phyloP scores from a whole-genome alignment of 2,113 vertebrate species.

The Hyaena hyaena region DNA sequence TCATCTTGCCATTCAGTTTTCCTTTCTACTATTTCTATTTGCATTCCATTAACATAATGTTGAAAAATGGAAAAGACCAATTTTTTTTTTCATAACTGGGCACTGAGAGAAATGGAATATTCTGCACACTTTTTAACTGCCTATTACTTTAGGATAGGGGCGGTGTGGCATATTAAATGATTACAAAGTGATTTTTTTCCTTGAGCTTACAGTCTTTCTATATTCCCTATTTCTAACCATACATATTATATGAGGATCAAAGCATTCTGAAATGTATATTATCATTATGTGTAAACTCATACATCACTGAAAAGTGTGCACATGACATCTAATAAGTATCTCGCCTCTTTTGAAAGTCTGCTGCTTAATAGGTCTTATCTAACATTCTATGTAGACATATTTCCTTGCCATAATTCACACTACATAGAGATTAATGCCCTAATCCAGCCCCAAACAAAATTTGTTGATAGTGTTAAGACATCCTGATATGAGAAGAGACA shows the following conservation, averaged over 20 bases:
- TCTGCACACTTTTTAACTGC: conserved; percentile 29
- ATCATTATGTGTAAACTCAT: conserved; percentile 28
- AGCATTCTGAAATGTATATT: conserved; percentile 19
- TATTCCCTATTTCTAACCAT: not conserved
- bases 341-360: not conserved
- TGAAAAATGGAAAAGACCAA: conserved; percentile 68
- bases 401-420: conserved; percentile 26
- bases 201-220: conserved; percentile 7
- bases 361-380: not conserved
- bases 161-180: conserved; percentile 47
- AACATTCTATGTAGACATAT: not conserved
- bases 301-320: not conserved
- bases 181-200: conserved; percentile 53
- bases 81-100: conserved; percentile 51
- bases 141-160: conserved; percentile 55
- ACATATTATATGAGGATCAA: conserved; percentile 31
- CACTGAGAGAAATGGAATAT: conserved; percentile 62
- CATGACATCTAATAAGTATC: not conserved
- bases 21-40: conserved; percentile 64
- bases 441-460: conserved; percentile 50
- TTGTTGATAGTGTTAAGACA: conserved; percentile 28
- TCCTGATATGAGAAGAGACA: not conserved
- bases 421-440: not conserved
- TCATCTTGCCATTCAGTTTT: conserved; percentile 53
- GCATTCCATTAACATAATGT: conserved; percentile 72